Base-by-base conservation (phyloP, 2,113 vertebrate genomes). In the Hypomesus transpacificus region DNA sequence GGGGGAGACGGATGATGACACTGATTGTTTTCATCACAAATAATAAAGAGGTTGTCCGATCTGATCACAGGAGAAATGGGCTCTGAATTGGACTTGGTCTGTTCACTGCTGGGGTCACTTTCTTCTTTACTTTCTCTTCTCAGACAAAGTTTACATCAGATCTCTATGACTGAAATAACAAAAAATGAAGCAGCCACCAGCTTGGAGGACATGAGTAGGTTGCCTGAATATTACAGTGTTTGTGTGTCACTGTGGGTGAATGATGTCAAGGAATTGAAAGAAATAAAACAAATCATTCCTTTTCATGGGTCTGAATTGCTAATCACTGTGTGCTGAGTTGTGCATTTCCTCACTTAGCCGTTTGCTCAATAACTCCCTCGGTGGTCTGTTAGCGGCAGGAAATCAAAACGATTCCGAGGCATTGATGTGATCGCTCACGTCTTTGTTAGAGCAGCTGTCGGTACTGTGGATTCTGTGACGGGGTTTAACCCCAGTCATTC, bases 1-100 rank as follows among this genome's bases (percentile, higher is more conserved):
- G 65, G 75, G 66, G 34, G 75, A 72, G 67, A 46, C 54, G 78
- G 89, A 92, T 90, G 80, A 86, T 86, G 79, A 74, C 20, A 68
- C 9, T 77, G 88, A 90, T 90, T 83, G 86, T 86, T 89, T 89
- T 89, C 46, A 82, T 87, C 85, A 80, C 76, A 79, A 82, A 79
- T 85, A 82, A 82, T 64, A 72, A 77, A 82, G 78, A 82, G 71
- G 75, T 74, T 62, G 71, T 81, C 81, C 73, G 63, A 31, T 87
- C 84, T 82, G 82, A 87, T 89, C 85, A 85, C 58, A 52, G 5
- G 13, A 50, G 61, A 82, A 76, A 77, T 82, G 66, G 75, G 59
- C 70, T 68, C 64, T 66, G 59, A 78, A 68, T 84, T 87, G 78
- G 73, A 84, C 77, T 74, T 71, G 72, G 63, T 17, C 66, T 70